Conservation (phyloP, 2,113 vertebrate species). For the Serranochromis macrocephalus region DNA sequence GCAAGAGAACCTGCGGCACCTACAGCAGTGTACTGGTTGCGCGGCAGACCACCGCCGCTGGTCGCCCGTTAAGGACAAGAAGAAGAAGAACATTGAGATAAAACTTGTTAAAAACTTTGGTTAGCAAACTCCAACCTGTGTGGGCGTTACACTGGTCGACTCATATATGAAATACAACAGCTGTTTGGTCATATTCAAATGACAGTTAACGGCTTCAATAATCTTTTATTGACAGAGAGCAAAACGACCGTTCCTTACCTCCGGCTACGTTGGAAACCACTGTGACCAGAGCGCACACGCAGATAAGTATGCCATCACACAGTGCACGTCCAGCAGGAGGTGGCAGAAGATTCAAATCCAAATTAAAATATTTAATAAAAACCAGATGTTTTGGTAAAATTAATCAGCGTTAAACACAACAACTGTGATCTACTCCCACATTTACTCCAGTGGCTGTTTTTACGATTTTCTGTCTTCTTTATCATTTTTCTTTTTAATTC, state of each 20-base stretch:
- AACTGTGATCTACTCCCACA: not conserved
- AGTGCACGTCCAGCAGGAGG: not conserved
- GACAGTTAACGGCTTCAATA: not conserved
- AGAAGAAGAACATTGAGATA: not conserved
- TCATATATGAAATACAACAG: not conserved
- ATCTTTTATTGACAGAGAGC: not conserved
- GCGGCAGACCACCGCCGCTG: no score
- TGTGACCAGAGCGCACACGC: not conserved
- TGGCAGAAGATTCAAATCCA: not conserved
- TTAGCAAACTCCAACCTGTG: not conserved
- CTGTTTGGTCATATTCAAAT: not conserved
- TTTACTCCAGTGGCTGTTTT: not conserved
- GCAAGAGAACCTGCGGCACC: no score
- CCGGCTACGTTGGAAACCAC: not conserved
- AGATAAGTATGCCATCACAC: not conserved
- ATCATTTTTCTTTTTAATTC: not conserved
- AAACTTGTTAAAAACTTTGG: not conserved
- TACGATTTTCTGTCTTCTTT: not conserved
- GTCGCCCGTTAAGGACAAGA: no score
- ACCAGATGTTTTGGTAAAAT: not conserved
- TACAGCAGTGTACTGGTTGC: no score
- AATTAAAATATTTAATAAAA: not conserved
- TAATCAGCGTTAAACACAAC: not conserved
- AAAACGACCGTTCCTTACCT: not conserved
- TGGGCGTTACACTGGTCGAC: not conserved